phyloP scores from a whole-genome alignment of 2,797 vertebrate genomes.

The Hephaestus fuliginosus region DNA sequence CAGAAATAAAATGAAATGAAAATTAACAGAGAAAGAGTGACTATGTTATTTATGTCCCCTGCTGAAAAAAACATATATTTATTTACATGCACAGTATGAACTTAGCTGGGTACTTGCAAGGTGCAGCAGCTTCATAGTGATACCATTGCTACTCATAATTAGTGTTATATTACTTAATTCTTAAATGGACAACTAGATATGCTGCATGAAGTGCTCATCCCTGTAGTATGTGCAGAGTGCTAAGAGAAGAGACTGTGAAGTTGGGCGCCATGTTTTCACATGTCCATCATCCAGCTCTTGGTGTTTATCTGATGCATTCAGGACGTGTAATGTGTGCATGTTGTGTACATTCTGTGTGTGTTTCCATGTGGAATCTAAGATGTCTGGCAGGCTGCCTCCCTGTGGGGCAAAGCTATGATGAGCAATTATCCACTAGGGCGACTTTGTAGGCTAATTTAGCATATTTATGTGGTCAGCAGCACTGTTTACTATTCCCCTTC shows the following conservation, averaged over 20 bases:
- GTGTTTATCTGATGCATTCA: slow-evolving; percentile 46
- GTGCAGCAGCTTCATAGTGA: slow-evolving; percentile 13
- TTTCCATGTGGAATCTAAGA: slow-evolving; percentile 82
- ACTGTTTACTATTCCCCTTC: slow-evolving; percentile 85
- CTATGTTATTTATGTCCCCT: slow-evolving; percentile 54
- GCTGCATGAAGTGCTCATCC: not conserved
- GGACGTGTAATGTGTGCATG: slow-evolving; percentile 38
- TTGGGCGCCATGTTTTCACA: slow-evolving; percentile 19
- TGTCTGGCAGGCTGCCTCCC: slow-evolving; percentile 80
- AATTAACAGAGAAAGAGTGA: slow-evolving; percentile 23
- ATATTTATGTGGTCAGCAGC: slow-evolving; percentile 87
- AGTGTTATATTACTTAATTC: slow-evolving; percentile 13
- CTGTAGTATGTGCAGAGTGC: slow-evolving; percentile 7
- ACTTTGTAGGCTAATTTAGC: slow-evolving; percentile 86
- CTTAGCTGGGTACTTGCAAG: slow-evolving; percentile 14
- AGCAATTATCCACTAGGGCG: slow-evolving; percentile 86
- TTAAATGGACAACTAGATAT: slow-evolving; percentile 2
- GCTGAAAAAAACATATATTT: slow-evolving; percentile 35
- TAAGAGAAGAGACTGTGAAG: slow-evolving; percentile 13
- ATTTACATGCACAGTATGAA: slow-evolving; percentile 32
- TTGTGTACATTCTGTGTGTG: slow-evolving; percentile 65
- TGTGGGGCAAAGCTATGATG: slow-evolving; percentile 81
- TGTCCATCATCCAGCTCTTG: slow-evolving; percentile 38
- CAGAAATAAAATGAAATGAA: too few relatives aligned
- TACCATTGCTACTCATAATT: slow-evolving; percentile 2